These are phyloP conservation scores for Pterocles orientalis DNA, from an alignment of 2,113 vertebrate genomes.

Conservation along the genomic window DNA sequence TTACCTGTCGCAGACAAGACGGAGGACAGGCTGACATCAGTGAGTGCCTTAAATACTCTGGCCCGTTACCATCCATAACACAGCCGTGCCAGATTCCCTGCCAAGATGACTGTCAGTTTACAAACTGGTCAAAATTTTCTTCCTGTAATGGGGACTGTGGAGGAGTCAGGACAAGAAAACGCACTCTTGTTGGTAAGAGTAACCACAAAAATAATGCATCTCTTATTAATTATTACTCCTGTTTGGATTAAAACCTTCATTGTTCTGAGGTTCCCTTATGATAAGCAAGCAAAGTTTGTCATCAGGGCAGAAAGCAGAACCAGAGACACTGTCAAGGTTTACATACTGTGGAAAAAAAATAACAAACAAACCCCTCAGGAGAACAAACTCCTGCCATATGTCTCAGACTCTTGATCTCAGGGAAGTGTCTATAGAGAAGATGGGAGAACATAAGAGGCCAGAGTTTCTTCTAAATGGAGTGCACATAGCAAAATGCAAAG, in stretches of 20 bases:
- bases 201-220: background rate
- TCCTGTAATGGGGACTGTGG: conserved; percentile 94
- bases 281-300: background rate
- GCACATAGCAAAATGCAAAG: background rate
- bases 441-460: background rate
- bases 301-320: background rate
- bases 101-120: conserved; percentile 96
- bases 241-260: background rate
- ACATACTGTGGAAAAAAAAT: background rate
- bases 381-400: background rate
- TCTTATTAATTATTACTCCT: background rate
- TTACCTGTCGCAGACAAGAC: conserved; percentile 94
- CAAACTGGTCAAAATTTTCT: conserved; percentile 97
- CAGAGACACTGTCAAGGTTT: background rate
- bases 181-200: conserved; percentile 88
- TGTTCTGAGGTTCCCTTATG: background rate
- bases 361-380: background rate
- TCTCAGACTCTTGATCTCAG: background rate
- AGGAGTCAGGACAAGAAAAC: conserved; percentile 92
- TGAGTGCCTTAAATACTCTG: conserved; percentile 86
- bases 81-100: conserved; percentile 94
- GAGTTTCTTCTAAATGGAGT: background rate
- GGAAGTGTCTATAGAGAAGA: background rate
- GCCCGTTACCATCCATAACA: conserved; percentile 86
- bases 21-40: conserved; percentile 86